Base-by-base conservation (phyloP, 2,113 vertebrate genomes). In the Chlamydotis undulata region DNA sequence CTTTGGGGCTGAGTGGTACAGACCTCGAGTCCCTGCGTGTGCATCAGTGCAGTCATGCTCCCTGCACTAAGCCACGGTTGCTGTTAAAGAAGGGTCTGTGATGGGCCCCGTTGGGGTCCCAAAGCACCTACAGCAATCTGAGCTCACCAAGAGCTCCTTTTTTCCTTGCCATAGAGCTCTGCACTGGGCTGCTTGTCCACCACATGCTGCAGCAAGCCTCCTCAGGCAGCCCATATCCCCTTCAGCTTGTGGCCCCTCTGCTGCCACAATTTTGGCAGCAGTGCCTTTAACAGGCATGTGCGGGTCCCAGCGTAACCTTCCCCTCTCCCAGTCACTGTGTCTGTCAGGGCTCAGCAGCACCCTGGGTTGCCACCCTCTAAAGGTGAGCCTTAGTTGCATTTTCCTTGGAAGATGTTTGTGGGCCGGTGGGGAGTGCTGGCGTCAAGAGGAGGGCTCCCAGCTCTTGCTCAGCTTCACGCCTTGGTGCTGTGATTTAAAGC, bases 41-140 rank as follows among this genome's bases (percentile, higher is more conserved):
- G 11, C 24, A 16, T 19, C 0, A 1, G 23, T 52, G 39, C 22
- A 19, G 23, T 11, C 12, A 35, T 0, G 1, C 6, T 80, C 19
- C 29, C 35, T 60, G 45, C 19, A n/a, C 11, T 61, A 43, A 86
- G 18, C 33, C 19, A 9, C 4, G 26, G 13, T 0, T 50, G 28
- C 21, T 45, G 4, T 23, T 33, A 25, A 73, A 83, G 9, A 9
- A 63, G 11, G 19, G 33, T 33, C 64, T 63, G 17, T 67, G 19
- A 17, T 11, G n/a, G 12, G 4, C 5, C 5, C 8, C 1, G 3
- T 16, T 0, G 0, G 5, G 5, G 2, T 60, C 22, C 14, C 35
- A 60, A 53, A 80, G 33, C 11, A 56, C 31, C 8, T 24, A 7
- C 23, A 56, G 19, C 35, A 81, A 17, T 5, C 7, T 19, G 35